Evolutionary conservation across 2,113 vertebrate genomes (phyloP).

Genomic region (western clawed frog (Xenopus tropicalis)): UCB_Xtro_10.0 CM004446.2:94860001-94860500

Average conservation of each 20-base stretch:
- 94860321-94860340: too few species aligned
- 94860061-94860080: slow-evolving; percentile 41
- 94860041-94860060: slow-evolving; percentile 48
- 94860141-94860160: slow-evolving; percentile 64
- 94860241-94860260: neutral
- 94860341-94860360: too few species aligned
- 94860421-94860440: too few species aligned
- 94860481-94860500: too few species aligned
- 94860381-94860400: too few species aligned
- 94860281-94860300: neutral
- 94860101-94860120: slow-evolving; percentile 48
- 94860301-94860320: neutral
- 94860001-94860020: slow-evolving; percentile 48
- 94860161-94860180: slow-evolving; percentile 66
- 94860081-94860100: slow-evolving; percentile 50
- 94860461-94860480: too few species aligned
- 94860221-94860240: slow-evolving; percentile 61
- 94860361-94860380: too few species aligned
- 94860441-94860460: too few species aligned
- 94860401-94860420: too few species aligned
- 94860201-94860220: slow-evolving; percentile 65
- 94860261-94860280: neutral
- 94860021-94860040: slow-evolving; percentile 41
- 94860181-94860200: slow-evolving; percentile 62
- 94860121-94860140: slow-evolving; percentile 50